Percentiles rank a stretch among this genome's conserved stretches.
phyloP scores from a whole-genome alignment of 2,888 invertebrate species.

The Orthonychiurus folsomi region DNA sequence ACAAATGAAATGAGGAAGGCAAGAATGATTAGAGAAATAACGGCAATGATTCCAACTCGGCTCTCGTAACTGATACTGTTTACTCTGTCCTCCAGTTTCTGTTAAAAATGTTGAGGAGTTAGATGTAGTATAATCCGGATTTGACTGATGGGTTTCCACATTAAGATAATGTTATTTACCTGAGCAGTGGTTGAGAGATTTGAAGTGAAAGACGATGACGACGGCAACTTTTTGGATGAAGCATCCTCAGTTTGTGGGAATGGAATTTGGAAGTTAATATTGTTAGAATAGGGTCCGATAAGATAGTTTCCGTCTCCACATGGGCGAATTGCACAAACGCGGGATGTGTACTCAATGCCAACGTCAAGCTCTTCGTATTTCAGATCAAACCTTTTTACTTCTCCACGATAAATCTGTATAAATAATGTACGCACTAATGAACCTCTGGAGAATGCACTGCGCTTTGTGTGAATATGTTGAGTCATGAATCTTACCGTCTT shows the following conservation, averaged over 20 bases:
- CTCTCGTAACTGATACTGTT: conserved; percentile 38
- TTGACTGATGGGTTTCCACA: too few relatives aligned
- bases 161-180: conserved; percentile 17
- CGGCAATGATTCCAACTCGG: conserved; percentile 39
- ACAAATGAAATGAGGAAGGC: conserved; percentile 39
- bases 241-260: conserved; percentile 31
- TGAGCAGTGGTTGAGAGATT: conserved; percentile 34
- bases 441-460: too few relatives aligned
- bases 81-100: conserved; percentile 36
- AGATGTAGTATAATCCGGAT: too few relatives aligned
- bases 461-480: too few relatives aligned
- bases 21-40: conserved; percentile 38
- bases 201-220: conserved; percentile 27
- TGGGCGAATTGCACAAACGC: conserved; percentile 67
- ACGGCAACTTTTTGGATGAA: conserved; percentile 11
- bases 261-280: conserved; percentile 53
- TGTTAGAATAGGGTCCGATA: conserved; percentile 61
- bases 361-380: conserved; percentile 56
- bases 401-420: conserved; percentile 58
- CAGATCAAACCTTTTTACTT: conserved; percentile 55
- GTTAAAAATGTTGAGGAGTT: too few relatives aligned
- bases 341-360: conserved; percentile 64
- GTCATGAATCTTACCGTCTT: conserved; percentile 53
- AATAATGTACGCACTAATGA: too few relatives aligned
- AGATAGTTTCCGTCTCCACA: conserved; percentile 52